phyloP scores from a whole-genome alignment of 2,888 invertebrate genomes.

The Lithophane semibrunnea region DNA sequence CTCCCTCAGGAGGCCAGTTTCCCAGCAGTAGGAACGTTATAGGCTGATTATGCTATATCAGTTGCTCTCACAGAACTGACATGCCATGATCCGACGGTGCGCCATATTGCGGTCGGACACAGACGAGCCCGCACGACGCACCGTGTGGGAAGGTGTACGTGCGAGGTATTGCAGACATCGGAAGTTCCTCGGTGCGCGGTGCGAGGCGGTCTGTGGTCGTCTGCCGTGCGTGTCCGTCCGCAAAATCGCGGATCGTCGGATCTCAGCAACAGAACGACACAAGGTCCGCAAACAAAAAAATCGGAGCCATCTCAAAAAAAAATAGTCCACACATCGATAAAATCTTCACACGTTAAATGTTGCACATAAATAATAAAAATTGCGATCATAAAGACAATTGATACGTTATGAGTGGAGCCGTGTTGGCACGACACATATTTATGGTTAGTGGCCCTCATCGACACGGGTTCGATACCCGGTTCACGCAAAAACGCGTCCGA shows the following conservation, averaged over 20 bases:
- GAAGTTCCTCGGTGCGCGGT: too few relatives aligned
- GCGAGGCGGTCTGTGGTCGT: too few relatives aligned
- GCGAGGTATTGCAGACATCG: too few relatives aligned
- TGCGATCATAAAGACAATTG: slow-evolving; percentile 86
- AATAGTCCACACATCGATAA: slow-evolving; percentile 66
- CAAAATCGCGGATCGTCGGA: too few relatives aligned
- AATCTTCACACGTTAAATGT: slow-evolving; percentile 78
- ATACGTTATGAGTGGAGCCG: slow-evolving; percentile 84
- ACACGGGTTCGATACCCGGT: slow-evolving; percentile 81
- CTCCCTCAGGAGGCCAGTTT: too few relatives aligned
- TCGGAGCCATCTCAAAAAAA: slow-evolving; percentile 25
- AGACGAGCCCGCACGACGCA: too few relatives aligned
- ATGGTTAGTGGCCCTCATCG: slow-evolving; percentile 81
- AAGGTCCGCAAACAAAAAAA: background rate
- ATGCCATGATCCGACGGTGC: too few relatives aligned
- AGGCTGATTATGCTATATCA: background rate
- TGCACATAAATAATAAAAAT: slow-evolving; percentile 85
- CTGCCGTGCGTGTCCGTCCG: too few relatives aligned
- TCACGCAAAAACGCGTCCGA: slow-evolving; percentile 76
- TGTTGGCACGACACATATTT: slow-evolving; percentile 79
- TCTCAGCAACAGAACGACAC: background rate
- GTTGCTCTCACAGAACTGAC: background rate
- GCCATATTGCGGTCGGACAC: too few relatives aligned
- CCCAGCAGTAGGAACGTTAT: too few relatives aligned
- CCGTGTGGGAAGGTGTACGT: too few relatives aligned